Conservation (phyloP, 2,888 invertebrate genomes). For the Cremastobaeus sp. region DNA sequence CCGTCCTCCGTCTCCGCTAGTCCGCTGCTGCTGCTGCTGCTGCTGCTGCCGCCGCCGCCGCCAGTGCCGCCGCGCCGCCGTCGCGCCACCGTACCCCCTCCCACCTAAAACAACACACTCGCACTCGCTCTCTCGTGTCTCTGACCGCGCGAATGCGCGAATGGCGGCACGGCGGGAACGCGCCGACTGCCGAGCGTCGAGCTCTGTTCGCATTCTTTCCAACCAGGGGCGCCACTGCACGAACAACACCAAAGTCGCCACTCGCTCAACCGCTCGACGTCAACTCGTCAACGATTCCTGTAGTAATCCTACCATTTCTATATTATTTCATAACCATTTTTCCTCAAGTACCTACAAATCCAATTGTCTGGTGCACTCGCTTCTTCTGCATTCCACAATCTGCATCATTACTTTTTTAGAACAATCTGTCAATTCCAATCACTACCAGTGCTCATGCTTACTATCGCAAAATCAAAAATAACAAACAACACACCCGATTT, state of each 20-base stretch:
- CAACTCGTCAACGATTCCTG: no score
- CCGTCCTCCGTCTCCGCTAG: no score
- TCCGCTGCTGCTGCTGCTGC: no score
- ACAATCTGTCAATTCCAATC: no score
- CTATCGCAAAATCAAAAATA: no score
- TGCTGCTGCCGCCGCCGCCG: conserved; percentile 21
- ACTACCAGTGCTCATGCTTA: no score
- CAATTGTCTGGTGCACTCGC: no score
- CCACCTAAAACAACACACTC: no score
- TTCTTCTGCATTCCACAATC: no score
- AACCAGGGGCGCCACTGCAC: conserved; percentile 69
- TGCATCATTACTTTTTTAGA: no score
- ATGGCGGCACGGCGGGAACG: conserved; percentile 68
- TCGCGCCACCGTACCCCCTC: conserved; percentile 18
- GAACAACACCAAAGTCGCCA: neutral
- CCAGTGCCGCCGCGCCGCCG: conserved; percentile 19
- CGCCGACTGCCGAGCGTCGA: conserved; percentile 68
- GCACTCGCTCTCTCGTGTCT: conserved; percentile 72
- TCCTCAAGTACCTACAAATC: no score
- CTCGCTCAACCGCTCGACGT: neutral
- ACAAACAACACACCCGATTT: no score
- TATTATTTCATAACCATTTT: neutral
- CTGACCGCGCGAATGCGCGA: conserved; percentile 80
- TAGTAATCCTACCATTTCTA: neutral
- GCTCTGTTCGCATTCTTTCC: conserved; percentile 68